phyloP scores from a whole-genome alignment of 2,888 invertebrate species.

The Bembecia ichneumoniformis region DNA sequence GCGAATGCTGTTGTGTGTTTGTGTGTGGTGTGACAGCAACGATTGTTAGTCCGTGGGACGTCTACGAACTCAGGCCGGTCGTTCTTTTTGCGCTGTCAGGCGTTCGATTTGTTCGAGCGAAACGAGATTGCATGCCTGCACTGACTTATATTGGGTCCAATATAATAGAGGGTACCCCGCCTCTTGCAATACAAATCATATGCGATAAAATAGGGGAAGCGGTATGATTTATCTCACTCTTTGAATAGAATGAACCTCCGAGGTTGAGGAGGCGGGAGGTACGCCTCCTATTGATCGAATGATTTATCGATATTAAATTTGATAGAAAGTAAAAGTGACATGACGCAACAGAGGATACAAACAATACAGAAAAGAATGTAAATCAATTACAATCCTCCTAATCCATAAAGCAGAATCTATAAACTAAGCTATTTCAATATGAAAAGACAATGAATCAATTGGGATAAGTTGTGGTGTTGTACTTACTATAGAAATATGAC shows the following conservation, averaged over 20 bases:
- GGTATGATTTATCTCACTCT: conserved; percentile 18
- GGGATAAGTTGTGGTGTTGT: too few relatives aligned
- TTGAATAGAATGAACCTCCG: neutral
- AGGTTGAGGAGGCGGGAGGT: conserved; percentile 24
- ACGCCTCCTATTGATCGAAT: conserved; percentile 29
- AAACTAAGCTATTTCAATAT: too few relatives aligned
- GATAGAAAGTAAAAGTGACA: conserved; percentile 20
- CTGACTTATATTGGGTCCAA: conserved; percentile 13
- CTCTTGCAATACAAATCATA: conserved; percentile 10
- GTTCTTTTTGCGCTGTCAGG: conserved; percentile 37
- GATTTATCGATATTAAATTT: conserved; percentile 45
- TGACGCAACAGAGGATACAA: neutral
- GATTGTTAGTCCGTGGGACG: conserved; percentile 42
- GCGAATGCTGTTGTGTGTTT: too few relatives aligned
- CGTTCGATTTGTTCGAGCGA: conserved; percentile 24
- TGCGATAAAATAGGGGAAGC: conserved; percentile 13
- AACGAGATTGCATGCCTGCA: conserved; percentile 18
- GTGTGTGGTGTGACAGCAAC: conserved; percentile 17
- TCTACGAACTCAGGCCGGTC: conserved; percentile 40
- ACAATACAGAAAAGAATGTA: neutral
- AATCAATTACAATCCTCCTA: too few relatives aligned
- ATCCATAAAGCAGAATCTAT: too few relatives aligned
- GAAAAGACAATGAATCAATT: too few relatives aligned
- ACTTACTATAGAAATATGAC: too few relatives aligned
- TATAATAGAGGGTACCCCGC: conserved; percentile 16